Conservation (phyloP, 2,888 invertebrate species). For the Pristionchus maxplancki region DNA sequence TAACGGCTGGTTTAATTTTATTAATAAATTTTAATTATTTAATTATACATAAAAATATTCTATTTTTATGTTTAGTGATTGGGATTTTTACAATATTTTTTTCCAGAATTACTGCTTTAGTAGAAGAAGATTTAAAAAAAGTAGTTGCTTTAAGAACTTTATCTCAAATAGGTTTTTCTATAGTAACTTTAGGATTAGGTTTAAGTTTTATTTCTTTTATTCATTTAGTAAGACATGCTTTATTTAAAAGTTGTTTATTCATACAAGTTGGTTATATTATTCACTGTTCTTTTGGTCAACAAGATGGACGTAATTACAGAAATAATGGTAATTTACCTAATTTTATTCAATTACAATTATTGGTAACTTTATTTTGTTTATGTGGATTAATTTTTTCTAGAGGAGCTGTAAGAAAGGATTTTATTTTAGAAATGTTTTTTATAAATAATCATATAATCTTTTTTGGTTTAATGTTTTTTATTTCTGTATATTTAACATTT, state of each 20-base stretch:
- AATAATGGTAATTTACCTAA: slow-evolving; percentile 63
- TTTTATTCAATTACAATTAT: slow-evolving; percentile 65
- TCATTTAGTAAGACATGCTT: slow-evolving; percentile 68
- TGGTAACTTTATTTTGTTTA: slow-evolving; percentile 68
- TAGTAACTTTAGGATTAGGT: slow-evolving; percentile 63
- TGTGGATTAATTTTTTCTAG: slow-evolving; percentile 69
- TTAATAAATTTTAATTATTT: slow-evolving; percentile 77
- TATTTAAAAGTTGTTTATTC: slow-evolving; percentile 69
- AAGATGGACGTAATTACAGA: slow-evolving; percentile 69
- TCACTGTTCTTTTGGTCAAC: slow-evolving; percentile 69
- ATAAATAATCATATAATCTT: slow-evolving; percentile 61
- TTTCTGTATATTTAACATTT: slow-evolving; percentile 68
- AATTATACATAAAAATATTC: slow-evolving; percentile 84
- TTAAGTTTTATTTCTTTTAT: slow-evolving; percentile 77
- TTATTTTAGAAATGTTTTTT: slow-evolving; percentile 68
- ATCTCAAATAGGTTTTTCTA: slow-evolving; percentile 68
- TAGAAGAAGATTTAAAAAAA: slow-evolving; percentile 67
- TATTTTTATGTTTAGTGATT: slow-evolving; percentile 81
- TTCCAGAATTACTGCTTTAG: slow-evolving; percentile 63
- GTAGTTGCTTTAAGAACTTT: slow-evolving; percentile 67
- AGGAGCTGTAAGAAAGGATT: slow-evolving; percentile 68
- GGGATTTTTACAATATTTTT: slow-evolving; percentile 72
- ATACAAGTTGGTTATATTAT: slow-evolving; percentile 70
- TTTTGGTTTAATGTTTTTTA: slow-evolving; percentile 65
- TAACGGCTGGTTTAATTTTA: slow-evolving; percentile 84